These are phyloP conservation scores for Lutjanus erythropterus DNA, from an alignment of 2,113 vertebrate genomes.

Conservation along the genomic window DNA sequence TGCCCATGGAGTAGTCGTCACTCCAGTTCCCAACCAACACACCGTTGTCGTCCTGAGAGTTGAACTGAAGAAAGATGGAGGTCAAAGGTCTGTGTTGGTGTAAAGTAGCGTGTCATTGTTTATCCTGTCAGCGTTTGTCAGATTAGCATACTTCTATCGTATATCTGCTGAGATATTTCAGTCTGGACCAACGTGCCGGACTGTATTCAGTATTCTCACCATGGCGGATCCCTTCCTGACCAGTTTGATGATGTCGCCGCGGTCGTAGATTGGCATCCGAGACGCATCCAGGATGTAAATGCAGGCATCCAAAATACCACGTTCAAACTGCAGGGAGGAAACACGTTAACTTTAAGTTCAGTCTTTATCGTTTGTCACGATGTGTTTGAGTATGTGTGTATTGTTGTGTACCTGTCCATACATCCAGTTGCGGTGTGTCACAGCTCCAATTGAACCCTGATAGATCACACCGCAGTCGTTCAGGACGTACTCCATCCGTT, in stretches of 20 bases:
- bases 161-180: no score
- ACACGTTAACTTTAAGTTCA: rapidly evolving
- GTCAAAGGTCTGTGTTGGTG: not conserved
- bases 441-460: slow-evolving; percentile 74
- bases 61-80: slow-evolving; percentile 84
- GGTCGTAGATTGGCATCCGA: slow-evolving; percentile 87
- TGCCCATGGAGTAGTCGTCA: slow-evolving; percentile 84
- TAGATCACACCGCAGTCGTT: slow-evolving; percentile 90
- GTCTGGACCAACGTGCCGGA: no score
- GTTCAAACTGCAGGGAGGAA: slow-evolving; percentile 87
- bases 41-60: slow-evolving; percentile 90
- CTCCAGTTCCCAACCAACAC: slow-evolving; percentile 93
- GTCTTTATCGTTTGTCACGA: not conserved
- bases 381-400: not conserved
- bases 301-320: slow-evolving; percentile 90
- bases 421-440: slow-evolving; percentile 87
- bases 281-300: slow-evolving; percentile 89
- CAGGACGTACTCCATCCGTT: slow-evolving; percentile 90
- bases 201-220: no score
- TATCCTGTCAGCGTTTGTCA: no score
- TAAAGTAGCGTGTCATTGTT: no score
- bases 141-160: no score
- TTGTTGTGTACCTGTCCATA: slow-evolving; percentile 91
- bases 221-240: slow-evolving; percentile 89
- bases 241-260: slow-evolving; percentile 87